These are phyloP conservation scores for Phortica variegata DNA, from an alignment of 1,140 invertebrate species.

Conservation along the genomic window DNA sequence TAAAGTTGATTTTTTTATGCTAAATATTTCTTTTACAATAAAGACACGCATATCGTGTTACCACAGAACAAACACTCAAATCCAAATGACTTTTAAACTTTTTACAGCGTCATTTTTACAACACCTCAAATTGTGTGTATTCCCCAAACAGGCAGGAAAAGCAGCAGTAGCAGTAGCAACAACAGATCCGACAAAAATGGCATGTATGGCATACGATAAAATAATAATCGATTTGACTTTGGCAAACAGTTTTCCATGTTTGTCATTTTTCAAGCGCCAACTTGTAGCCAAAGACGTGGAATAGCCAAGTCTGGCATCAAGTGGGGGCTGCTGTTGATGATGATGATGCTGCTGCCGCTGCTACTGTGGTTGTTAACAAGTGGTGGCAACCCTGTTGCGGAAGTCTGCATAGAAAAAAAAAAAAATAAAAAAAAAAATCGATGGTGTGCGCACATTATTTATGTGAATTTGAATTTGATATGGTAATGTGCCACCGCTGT, in stretches of 20 bases:
- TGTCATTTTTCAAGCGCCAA: background rate
- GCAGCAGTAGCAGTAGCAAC: background rate
- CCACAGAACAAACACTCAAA: slow-evolving; percentile 37
- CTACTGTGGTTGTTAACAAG: too few species aligned
- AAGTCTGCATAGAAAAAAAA: too few species aligned
- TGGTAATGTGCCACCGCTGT: slow-evolving; percentile 39
- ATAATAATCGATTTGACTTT: slow-evolving; percentile 50
- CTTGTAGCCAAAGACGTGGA: slow-evolving; percentile 3
- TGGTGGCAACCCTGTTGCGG: too few species aligned
- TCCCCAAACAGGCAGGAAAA: background rate
- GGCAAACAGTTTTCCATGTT: slow-evolving; percentile 32
- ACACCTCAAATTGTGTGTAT: slow-evolving; percentile 18
- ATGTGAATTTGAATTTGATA: slow-evolving; percentile 51
- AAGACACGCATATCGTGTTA: background rate
- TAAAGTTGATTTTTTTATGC: too few species aligned
- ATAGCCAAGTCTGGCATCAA: slow-evolving; percentile 22
- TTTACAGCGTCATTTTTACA: too few species aligned
- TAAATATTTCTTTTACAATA: too few species aligned
- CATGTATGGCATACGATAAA: slow-evolving; percentile 33
- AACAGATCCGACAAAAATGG: background rate
- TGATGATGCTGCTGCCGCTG: too few species aligned
- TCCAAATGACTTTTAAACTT: slow-evolving; percentile 38
- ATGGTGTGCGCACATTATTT: slow-evolving; percentile 36
- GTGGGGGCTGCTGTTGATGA: slow-evolving; percentile 7
- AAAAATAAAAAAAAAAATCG: slow-evolving; percentile 20